These are phyloP conservation scores for Sinocyclocheilus grahami DNA, from an alignment of 2,113 vertebrate species.

Conservation along the genomic window DNA sequence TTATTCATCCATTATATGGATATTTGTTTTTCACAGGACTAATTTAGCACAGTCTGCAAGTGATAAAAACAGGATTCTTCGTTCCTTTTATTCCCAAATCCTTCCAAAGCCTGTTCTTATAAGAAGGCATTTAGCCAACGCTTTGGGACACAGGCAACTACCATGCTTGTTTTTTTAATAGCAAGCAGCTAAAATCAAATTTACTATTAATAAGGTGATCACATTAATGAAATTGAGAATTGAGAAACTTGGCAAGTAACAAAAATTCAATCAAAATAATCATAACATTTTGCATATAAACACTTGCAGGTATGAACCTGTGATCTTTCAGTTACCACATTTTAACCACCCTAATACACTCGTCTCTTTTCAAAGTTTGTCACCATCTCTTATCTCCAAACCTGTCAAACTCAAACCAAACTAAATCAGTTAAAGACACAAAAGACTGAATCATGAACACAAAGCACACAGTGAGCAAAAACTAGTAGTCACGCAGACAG, in stretches of 20 bases:
- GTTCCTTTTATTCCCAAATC: neutral
- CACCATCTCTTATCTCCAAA: neutral
- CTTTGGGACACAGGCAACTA: neutral
- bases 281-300: neutral
- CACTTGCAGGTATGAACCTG: neutral
- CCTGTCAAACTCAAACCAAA: slow-evolving; percentile 39
- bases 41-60: neutral
- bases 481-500: slow-evolving; percentile 40
- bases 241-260: neutral
- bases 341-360: neutral
- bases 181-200: neutral
- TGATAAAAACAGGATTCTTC: too few species aligned
- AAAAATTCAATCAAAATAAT: neutral
- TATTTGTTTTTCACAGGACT: neutral
- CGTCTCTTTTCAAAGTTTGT: neutral
- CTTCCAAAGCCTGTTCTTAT: neutral
- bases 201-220: neutral
- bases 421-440: slow-evolving; percentile 23
- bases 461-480: slow-evolving; percentile 38
- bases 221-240: neutral
- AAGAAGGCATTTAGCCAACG: neutral
- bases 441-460: slow-evolving; percentile 37
- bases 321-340: neutral
- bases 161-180: neutral
- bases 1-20: neutral